A percentile compares a stretch with the other conserved stretches of the same genome.
phyloP scores from a whole-genome alignment of 2,797 vertebrate genomes.

The Acanthiza pusilla region DNA sequence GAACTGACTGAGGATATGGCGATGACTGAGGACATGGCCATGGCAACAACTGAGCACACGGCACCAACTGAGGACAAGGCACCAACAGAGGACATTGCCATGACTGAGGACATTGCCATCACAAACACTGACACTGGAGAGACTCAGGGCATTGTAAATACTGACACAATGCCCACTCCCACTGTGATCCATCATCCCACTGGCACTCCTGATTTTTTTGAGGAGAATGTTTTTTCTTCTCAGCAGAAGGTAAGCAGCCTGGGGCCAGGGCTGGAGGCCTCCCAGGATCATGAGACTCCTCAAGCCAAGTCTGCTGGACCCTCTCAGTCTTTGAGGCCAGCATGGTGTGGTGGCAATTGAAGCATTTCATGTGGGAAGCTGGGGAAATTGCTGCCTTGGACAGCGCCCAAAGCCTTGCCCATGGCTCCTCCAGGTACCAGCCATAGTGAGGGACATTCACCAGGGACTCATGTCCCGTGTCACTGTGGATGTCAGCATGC shows the following conservation, averaged over 20 bases:
- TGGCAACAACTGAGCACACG: too few species aligned
- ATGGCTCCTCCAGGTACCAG: not conserved
- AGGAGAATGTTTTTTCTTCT: too few species aligned
- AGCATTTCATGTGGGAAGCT: not conserved
- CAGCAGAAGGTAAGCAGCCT: not conserved
- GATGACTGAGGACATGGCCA: too few species aligned
- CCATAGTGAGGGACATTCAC: not conserved
- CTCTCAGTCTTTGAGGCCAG: not conserved
- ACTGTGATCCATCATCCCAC: too few species aligned
- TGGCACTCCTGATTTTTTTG: too few species aligned
- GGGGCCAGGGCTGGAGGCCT: not conserved
- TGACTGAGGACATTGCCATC: too few species aligned
- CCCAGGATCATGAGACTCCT: not conserved
- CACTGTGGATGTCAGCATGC: rapidly evolving
- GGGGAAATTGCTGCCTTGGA: not conserved
- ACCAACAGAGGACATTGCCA: too few species aligned
- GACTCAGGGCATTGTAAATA: too few species aligned
- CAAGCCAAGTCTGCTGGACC: rapidly evolving
- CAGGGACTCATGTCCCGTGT: rapidly evolving
- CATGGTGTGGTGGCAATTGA: not conserved
- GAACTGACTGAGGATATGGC: too few species aligned
- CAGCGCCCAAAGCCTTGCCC: rapidly evolving
- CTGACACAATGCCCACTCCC: too few species aligned
- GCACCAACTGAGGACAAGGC: too few species aligned
- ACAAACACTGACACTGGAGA: too few species aligned